Conservation (phyloP, 64 coral and sea anemone species). For the Montipora efflorescens region DNA sequence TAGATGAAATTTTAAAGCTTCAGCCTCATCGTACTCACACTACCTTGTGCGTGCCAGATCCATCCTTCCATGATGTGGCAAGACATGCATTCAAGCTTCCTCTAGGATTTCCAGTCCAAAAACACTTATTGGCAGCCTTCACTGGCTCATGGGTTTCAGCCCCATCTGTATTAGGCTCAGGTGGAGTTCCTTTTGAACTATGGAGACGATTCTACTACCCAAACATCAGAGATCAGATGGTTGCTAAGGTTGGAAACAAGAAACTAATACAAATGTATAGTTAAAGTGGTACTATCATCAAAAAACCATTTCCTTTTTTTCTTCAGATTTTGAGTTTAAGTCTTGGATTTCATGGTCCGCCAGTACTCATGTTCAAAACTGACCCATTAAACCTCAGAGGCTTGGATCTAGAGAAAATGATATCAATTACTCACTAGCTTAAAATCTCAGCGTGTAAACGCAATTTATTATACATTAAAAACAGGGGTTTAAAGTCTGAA, state of each 20-base stretch:
- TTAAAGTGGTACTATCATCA: too few species aligned
- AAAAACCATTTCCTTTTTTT: too few species aligned
- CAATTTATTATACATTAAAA: too few species aligned
- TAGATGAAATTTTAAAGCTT: constrained; percentile 54
- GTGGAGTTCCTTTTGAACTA: constrained; percentile 90
- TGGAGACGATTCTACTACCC: constrained; percentile 98
- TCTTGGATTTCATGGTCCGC: too few species aligned
- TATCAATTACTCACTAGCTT: too few species aligned
- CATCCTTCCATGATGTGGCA: constrained; percentile 92
- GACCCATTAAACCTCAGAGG: too few species aligned
- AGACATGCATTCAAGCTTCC: constrained; percentile 85
- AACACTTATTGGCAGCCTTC: constrained; percentile 91
- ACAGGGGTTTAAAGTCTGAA: too few species aligned
- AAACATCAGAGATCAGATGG: constrained; percentile 95
- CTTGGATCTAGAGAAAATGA: too few species aligned
- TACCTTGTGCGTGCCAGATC: constrained; percentile 93
- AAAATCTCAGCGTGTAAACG: too few species aligned
- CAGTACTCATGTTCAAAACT: too few species aligned
- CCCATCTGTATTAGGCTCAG: constrained; percentile 65
- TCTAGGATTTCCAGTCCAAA: constrained; percentile 84
- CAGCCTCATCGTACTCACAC: constrained; percentile 82
- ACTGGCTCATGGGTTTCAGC: constrained; percentile 84
- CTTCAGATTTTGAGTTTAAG: too few species aligned
- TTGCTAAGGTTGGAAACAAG: constrained; percentile 68
- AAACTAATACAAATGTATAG: background rate